Evolutionary conservation across 2,113 vertebrate genomes (phyloP).

Genomic region (Erpornis zantholeuca): DNA sequence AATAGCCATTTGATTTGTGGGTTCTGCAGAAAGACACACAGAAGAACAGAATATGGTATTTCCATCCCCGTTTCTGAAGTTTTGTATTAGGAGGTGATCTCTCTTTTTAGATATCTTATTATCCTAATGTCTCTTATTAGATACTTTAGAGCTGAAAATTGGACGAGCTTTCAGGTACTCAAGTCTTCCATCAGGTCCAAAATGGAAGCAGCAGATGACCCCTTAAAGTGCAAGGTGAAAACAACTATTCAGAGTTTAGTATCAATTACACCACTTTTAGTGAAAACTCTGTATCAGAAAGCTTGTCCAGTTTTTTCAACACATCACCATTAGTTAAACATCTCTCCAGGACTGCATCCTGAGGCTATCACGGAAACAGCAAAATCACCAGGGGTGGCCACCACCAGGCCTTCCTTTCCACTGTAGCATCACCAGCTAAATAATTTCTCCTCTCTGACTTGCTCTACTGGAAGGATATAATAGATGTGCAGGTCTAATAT

Average conservation of each 20-base stretch:
- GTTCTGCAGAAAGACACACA: neutral
- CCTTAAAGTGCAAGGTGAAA: neutral
- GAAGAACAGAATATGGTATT: neutral
- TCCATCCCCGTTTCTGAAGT: neutral
- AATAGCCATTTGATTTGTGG: neutral
- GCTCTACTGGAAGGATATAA: neutral
- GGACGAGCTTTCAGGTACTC: neutral
- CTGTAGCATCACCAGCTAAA: neutral
- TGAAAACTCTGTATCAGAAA: neutral
- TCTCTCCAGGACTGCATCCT: neutral
- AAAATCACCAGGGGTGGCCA: neutral
- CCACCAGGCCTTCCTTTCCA: neutral
- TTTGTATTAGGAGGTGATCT: neutral
- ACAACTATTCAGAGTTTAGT: neutral
- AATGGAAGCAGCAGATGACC: neutral
- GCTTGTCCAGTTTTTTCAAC: neutral
- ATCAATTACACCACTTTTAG: neutral
- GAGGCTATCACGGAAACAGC: neutral
- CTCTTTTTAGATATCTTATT: neutral
- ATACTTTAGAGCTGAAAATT: neutral
- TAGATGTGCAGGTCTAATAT: neutral
- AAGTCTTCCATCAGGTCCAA: neutral
- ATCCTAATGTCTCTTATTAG: neutral
- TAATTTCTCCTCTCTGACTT: neutral
- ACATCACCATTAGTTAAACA: neutral